A percentile compares a stretch with the other conserved stretches of the same genome.
phyloP scores from a whole-genome alignment of 2,113 vertebrate genomes.

The Irena cyanogastra region DNA sequence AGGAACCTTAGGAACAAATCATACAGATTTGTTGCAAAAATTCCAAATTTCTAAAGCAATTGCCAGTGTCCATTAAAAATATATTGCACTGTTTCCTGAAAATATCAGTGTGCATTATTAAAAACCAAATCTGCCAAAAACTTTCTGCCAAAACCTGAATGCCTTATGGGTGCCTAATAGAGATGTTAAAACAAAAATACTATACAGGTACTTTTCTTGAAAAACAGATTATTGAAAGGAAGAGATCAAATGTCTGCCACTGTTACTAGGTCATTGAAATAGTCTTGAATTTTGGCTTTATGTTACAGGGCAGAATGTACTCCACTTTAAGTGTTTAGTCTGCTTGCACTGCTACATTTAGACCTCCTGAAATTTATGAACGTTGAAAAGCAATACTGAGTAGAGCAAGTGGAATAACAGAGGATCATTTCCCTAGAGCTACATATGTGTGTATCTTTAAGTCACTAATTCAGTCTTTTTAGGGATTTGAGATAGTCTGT shows the following conservation, averaged over 20 bases:
- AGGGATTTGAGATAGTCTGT: background rate
- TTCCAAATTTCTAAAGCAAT: background rate
- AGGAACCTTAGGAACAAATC: background rate
- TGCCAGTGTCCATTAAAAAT: background rate
- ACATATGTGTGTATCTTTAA: background rate
- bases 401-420: background rate
- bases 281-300: background rate
- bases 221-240: background rate
- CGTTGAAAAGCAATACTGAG: background rate
- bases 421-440: background rate
- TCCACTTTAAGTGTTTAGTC: constrained; percentile 3
- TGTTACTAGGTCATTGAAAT: background rate
- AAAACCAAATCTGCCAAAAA: background rate
- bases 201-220: background rate
- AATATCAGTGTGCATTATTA: background rate
- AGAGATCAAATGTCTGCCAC: background rate
- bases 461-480: background rate
- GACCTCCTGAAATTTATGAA: background rate
- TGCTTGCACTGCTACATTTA: background rate
- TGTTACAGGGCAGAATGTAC: background rate
- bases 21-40: background rate
- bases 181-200: background rate
- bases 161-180: background rate
- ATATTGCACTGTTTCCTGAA: background rate
- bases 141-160: background rate